Percentiles rank a stretch among this genome's conserved stretches.
Evolutionary conservation across 2,888 invertebrate species (phyloP).

Genomic region (Tachina lurida): DNA sequence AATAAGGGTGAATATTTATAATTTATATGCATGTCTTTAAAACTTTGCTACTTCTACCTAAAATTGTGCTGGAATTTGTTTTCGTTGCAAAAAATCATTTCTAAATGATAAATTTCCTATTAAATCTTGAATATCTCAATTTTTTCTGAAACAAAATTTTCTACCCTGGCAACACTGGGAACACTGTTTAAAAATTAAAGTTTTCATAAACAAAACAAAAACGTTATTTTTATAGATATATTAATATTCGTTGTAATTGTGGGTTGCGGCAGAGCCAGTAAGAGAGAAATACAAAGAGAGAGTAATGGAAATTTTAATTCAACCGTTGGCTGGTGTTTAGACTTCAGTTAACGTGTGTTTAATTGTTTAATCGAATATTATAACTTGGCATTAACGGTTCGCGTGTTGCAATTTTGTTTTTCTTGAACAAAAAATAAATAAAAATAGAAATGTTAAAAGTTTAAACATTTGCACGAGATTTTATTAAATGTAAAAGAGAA

Average conservation of each 20-base stretch:
- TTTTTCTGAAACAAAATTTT: too few species aligned
- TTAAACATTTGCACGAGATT: slow-evolving; percentile 50
- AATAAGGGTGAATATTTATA: too few species aligned
- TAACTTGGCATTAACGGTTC: slow-evolving; percentile 73
- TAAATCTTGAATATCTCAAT: too few species aligned
- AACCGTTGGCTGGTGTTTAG: slow-evolving; percentile 59
- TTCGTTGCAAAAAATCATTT: too few species aligned
- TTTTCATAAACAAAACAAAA: slow-evolving; percentile 31
- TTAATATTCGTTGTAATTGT: slow-evolving; percentile 33
- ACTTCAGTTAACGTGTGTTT: slow-evolving; percentile 69
- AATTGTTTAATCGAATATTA: slow-evolving; percentile 73
- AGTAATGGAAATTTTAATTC: slow-evolving; percentile 38
- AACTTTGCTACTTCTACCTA: too few species aligned
- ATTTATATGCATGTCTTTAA: too few species aligned
- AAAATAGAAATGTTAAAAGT: slow-evolving; percentile 54
- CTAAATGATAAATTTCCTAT: too few species aligned
- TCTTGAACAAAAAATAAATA: slow-evolving; percentile 28
- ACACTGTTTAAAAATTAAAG: slow-evolving; percentile 25
- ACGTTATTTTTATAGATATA: slow-evolving; percentile 13
- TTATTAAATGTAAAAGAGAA: slow-evolving; percentile 7
- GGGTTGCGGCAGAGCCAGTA: slow-evolving; percentile 13
- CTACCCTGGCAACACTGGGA: too few species aligned
- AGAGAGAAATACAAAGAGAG: slow-evolving; percentile 26
- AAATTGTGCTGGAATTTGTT: too few species aligned
- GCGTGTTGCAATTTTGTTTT: slow-evolving; percentile 66